Percentiles rank a stretch among this genome's conserved stretches.
These are phyloP conservation scores for Oreortyx pictus DNA, from an alignment of 2,797 vertebrate species.

Conservation along the genomic window DNA sequence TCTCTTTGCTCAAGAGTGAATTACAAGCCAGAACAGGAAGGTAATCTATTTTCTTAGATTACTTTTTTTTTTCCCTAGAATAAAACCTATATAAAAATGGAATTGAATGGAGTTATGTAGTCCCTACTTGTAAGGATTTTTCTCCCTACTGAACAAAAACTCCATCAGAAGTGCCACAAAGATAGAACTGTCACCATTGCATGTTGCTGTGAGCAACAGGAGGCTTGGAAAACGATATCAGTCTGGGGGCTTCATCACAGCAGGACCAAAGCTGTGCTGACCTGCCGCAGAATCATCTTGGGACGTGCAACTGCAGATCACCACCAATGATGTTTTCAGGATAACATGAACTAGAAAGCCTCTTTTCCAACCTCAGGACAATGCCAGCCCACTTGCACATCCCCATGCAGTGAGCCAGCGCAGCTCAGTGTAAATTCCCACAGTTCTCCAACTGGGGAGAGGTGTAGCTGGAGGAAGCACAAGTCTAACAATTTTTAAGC, in stretches of 20 bases:
- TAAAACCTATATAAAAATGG: background rate
- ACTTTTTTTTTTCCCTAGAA: background rate
- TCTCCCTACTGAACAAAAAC: background rate
- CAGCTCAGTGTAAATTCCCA: background rate
- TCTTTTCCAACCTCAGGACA: background rate
- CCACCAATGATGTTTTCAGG: background rate
- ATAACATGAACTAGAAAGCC: background rate
- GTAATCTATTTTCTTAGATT: background rate
- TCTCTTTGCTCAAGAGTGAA: background rate
- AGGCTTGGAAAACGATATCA: background rate
- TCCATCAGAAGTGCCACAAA: background rate
- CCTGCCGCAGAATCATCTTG: background rate
- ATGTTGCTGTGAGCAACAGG: background rate
- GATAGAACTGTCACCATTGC: background rate
- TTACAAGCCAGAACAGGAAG: background rate
- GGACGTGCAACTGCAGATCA: background rate
- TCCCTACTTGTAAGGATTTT: background rate
- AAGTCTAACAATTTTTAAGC: background rate
- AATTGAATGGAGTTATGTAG: background rate
- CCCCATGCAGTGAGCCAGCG: background rate
- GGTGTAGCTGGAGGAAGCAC: background rate
- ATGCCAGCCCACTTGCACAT: background rate
- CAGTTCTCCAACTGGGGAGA: background rate
- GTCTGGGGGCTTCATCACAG: background rate
- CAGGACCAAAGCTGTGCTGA: background rate